A percentile compares a stretch with the other conserved stretches of the same genome.
These are phyloP conservation scores for Epinotia ramella DNA, from an alignment of 2,888 invertebrate genomes.

Conservation along the genomic window DNA sequence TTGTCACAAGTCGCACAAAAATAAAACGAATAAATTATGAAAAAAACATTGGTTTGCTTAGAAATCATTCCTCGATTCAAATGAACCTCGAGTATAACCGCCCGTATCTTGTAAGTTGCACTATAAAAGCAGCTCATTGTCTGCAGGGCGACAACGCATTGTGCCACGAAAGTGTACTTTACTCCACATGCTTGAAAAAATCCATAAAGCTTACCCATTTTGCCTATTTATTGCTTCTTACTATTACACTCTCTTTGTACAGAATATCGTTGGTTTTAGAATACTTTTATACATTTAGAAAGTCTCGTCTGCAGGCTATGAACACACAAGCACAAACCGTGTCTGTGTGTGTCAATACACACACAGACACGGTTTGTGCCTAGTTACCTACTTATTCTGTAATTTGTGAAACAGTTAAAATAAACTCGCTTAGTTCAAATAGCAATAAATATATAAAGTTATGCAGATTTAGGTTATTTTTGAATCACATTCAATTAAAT, in stretches of 20 bases:
- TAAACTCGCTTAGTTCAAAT: too few relatives aligned
- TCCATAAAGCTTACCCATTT: conserved; percentile 35
- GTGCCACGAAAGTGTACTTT: conserved; percentile 58
- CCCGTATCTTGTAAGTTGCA: conserved; percentile 8
- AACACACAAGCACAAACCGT: neutral
- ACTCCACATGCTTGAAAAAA: conserved; percentile 42
- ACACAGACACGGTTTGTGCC: too few relatives aligned
- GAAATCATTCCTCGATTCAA: too few relatives aligned
- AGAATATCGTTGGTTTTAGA: neutral
- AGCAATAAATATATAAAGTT: too few relatives aligned
- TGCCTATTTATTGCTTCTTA: conserved; percentile 6
- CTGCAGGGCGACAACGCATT: conserved; percentile 62
- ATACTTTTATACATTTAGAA: neutral
- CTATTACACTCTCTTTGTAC: neutral
- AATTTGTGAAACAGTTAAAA: neutral
- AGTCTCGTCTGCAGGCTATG: neutral
- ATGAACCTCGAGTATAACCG: conserved; percentile 3
- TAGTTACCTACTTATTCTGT: neutral
- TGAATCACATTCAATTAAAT: too few relatives aligned
- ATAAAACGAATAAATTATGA: too few relatives aligned
- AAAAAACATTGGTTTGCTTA: too few relatives aligned
- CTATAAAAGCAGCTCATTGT: conserved; percentile 54
- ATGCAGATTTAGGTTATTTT: too few relatives aligned
- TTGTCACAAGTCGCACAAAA: too few relatives aligned
- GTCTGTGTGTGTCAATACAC: neutral